These are phyloP conservation scores for Progne subis DNA, from an alignment of 2,113 vertebrate genomes.

Conservation along the genomic window DNA sequence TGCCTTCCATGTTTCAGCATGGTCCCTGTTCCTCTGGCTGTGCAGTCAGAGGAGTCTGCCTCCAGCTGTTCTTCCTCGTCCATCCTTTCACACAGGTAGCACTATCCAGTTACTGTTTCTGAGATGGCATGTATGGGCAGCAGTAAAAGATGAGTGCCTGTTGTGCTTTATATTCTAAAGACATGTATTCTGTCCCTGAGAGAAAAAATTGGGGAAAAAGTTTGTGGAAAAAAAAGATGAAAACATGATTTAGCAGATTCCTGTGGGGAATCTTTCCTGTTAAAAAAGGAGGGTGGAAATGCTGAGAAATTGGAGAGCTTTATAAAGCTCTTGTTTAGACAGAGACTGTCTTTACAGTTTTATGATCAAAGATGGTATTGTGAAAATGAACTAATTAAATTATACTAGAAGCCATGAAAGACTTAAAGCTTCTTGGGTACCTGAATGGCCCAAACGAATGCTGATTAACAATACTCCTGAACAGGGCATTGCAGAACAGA, in stretches of 20 bases:
- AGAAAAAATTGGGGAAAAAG: not conserved
- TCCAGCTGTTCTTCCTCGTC: not conserved
- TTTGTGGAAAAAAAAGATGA: not conserved
- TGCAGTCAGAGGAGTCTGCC: not conserved
- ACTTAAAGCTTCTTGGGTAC: not conserved
- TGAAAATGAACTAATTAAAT: not conserved
- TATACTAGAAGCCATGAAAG: not conserved
- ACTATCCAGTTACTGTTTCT: not conserved
- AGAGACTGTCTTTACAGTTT: not conserved
- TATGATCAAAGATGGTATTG: not conserved
- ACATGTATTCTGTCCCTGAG: not conserved
- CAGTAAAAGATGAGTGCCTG: not conserved
- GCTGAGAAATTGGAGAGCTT: not conserved
- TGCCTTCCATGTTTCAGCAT: not conserved
- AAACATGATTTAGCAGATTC: not conserved
- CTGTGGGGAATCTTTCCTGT: not conserved
- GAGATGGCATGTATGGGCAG: not conserved
- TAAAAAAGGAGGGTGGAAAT: not conserved
- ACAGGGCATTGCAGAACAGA: not conserved
- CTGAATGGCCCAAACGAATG: not conserved
- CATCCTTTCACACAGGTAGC: rapidly evolving
- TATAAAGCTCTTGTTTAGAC: not conserved
- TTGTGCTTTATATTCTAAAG: not conserved
- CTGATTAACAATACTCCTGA: not conserved
- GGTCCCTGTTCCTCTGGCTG: not conserved